A percentile compares a stretch with the other conserved stretches of the same genome.
phyloP scores from a whole-genome alignment of 2,797 vertebrate genomes.

The Enteromius paludinosus region DNA sequence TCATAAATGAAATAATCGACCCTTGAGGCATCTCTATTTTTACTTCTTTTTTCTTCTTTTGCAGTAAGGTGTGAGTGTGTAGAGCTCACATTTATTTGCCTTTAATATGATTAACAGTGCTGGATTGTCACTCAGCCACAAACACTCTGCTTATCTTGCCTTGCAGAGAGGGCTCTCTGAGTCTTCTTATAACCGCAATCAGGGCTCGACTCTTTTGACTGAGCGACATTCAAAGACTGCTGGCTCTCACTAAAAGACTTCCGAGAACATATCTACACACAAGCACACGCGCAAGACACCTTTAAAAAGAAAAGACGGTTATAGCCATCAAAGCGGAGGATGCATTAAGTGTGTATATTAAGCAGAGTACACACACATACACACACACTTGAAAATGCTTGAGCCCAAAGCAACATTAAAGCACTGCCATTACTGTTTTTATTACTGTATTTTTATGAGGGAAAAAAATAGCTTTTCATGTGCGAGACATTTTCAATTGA shows the following conservation, averaged over 20 bases:
- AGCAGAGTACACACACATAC: slow-evolving; percentile 35
- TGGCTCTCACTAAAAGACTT: slow-evolving; percentile 66
- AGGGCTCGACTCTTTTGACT: slow-evolving; percentile 58
- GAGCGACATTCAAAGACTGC: slow-evolving; percentile 69
- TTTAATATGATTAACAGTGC: slow-evolving; percentile 53
- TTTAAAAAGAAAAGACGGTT: slow-evolving; percentile 45
- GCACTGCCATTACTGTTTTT: slow-evolving; percentile 38
- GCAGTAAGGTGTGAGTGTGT: slow-evolving; percentile 2
- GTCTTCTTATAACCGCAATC: slow-evolving; percentile 73
- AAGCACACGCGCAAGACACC: slow-evolving; percentile 49
- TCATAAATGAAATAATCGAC: background rate
- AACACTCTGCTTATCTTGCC: slow-evolving; percentile 71
- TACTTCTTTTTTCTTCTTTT: background rate
- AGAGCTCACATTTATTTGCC: slow-evolving; percentile 34
- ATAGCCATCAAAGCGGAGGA: slow-evolving; percentile 42
- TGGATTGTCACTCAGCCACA: slow-evolving; percentile 67
- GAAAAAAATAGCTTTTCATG: slow-evolving; percentile 18
- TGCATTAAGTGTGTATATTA: slow-evolving; percentile 50
- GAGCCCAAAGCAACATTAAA: slow-evolving; percentile 15
- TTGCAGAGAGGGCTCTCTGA: slow-evolving; percentile 69
- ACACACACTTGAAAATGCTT: slow-evolving; percentile 13
- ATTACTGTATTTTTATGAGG: slow-evolving; percentile 37
- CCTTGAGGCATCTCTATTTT: slow-evolving; percentile 21
- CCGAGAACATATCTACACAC: slow-evolving; percentile 69
- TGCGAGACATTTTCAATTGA: slow-evolving; percentile 20